Conservation (phyloP, 1,140 invertebrate species). For the Drosophila equinoxialis region DNA sequence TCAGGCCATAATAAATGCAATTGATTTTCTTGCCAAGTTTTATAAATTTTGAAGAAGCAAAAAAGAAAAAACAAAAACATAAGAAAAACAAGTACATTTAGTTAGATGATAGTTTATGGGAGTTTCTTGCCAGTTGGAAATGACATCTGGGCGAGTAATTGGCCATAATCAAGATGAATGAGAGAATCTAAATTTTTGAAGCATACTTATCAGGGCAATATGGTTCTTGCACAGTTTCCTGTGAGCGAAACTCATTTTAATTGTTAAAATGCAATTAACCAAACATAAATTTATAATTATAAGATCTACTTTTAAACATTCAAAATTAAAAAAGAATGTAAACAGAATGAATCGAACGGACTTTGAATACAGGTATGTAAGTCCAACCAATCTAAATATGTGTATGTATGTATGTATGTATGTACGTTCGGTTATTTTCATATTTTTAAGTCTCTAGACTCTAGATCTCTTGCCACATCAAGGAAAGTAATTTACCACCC, state of each 20-base stretch:
- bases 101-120: slow-evolving; percentile 5
- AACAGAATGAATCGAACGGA: too few relatives aligned
- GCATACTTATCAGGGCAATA: background rate
- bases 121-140: background rate
- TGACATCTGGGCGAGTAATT: slow-evolving; percentile 3
- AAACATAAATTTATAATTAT: too few relatives aligned
- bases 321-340: too few relatives aligned
- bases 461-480: too few relatives aligned
- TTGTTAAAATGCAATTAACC: too few relatives aligned
- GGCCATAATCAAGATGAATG: background rate
- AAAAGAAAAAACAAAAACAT: background rate
- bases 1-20: slow-evolving; percentile 58
- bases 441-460: too few relatives aligned
- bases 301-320: too few relatives aligned
- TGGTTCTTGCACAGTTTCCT: background rate
- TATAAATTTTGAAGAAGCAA: slow-evolving; percentile 32
- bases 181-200: background rate
- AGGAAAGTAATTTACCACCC: background rate
- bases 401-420: too few relatives aligned
- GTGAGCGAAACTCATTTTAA: too few relatives aligned
- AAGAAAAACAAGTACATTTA: background rate
- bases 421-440: too few relatives aligned
- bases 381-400: too few relatives aligned
- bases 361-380: too few relatives aligned
- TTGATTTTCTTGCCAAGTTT: slow-evolving; percentile 69